Base-by-base conservation (phyloP, 1,140 invertebrate species). In the Drosophila saltans region DNA sequence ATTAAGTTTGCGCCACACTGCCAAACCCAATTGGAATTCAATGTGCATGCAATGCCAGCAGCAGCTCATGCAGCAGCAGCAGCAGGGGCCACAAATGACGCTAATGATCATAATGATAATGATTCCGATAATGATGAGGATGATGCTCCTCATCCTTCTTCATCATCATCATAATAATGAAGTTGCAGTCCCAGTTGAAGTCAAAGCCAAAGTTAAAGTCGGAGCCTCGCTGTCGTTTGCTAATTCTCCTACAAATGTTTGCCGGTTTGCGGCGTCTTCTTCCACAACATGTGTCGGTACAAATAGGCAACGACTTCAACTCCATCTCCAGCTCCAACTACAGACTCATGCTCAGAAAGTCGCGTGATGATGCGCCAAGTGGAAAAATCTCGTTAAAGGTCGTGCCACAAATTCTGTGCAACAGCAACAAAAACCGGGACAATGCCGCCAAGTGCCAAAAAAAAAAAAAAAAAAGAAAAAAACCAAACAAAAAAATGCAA, bases 21-120 rank as follows among this genome's bases (percentile, higher is more conserved):
- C 80, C 82, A 86, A 86, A 88, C 80, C 77, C 84, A 86, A 86
- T 86, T 86, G 82, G 84, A 86, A 86, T 86, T 86, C 82, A 86
- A 86, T 86, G 82, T 86, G 83, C 83, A 85, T 85, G 83, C 82
- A 75, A 85, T 75, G 83, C 65, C 81, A 43, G 75, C 48, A 67
- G 74, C 69, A 75, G 75, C 16, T 16, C 16, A 16, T 0, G 16
- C 16, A 16, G 16, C 16, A 16, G 16, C 81, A 43, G 75, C 48
- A 67, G 74, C 69, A 75, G 75, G 67, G 63, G 72, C 72, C 55
- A 24, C 59, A 71, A 71, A 71, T 75, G 74, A 86, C 73, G 83
- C 72, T 85, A 8, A 52, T 52, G 45, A 52, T 48, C 16, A 48
- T 48, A 48, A 48, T 52, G 45, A 52, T 26, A 24, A 52, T 52